These are phyloP conservation scores for Acanthococcus lagerstroemiae DNA, from an alignment of 2,888 invertebrate species.

Conservation along the genomic window DNA sequence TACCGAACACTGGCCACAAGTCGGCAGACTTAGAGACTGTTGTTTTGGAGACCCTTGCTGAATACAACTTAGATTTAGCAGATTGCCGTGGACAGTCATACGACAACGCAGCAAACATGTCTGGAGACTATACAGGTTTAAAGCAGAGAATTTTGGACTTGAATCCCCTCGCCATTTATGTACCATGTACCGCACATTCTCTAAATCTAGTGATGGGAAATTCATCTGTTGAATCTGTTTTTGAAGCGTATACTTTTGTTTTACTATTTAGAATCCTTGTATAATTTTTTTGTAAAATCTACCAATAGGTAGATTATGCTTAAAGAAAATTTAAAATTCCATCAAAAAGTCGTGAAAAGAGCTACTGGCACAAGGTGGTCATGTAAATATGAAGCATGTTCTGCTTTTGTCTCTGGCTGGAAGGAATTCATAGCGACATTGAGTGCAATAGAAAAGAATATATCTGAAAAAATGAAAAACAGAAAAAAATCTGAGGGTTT, in stretches of 20 bases:
- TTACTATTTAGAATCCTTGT: not conserved
- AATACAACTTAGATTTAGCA: conserved; percentile 36
- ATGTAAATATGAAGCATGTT: not conserved
- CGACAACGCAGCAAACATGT: conserved; percentile 40
- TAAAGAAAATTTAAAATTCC: not conserved
- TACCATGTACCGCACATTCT: conserved; percentile 38
- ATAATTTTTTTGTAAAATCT: not conserved
- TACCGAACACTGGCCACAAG: conserved; percentile 39
- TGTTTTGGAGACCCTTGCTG: conserved; percentile 21
- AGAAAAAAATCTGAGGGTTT: not conserved
- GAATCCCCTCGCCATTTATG: conserved; percentile 36
- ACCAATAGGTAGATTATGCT: not conserved
- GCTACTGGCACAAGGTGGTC: conserved; percentile 7
- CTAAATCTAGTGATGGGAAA: conserved; percentile 35
- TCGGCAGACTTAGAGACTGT: conserved; percentile 37
- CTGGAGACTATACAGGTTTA: conserved; percentile 37
- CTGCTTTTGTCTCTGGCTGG: not conserved
- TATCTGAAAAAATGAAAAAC: not conserved
- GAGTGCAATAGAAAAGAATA: not conserved
- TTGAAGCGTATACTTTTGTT: not conserved
- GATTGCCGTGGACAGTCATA: conserved; percentile 38
- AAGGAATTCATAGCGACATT: conserved; percentile 8
- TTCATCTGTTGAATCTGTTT: not conserved
- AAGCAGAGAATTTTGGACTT: conserved; percentile 38
- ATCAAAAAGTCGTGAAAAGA: conserved; percentile 1